A percentile compares a stretch with the other conserved stretches of the same genome.
Conservation (phyloP, 1,140 invertebrate species). For the Gryon sp. region DNA sequence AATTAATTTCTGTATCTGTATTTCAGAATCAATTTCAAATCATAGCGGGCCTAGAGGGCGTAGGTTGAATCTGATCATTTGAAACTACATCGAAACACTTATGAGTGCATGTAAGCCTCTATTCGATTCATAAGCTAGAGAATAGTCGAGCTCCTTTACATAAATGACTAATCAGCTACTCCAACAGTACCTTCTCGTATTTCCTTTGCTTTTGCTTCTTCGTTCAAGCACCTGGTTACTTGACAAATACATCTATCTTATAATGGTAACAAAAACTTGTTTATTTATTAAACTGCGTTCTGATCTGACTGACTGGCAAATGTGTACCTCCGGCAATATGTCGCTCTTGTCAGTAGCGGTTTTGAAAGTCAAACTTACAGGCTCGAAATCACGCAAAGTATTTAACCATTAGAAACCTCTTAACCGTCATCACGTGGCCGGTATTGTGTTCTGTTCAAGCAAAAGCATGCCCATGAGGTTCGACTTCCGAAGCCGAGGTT, state of each 20-base stretch:
- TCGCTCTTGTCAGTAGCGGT: constrained; percentile 46
- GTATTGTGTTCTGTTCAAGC: constrained; percentile 52
- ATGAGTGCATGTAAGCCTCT: constrained; percentile 31
- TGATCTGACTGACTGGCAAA: constrained; percentile 37
- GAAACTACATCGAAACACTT: constrained; percentile 23
- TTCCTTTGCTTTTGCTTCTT: too few species aligned
- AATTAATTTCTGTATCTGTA: background rate
- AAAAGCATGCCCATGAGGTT: constrained; percentile 48
- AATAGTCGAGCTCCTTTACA: constrained; percentile 41
- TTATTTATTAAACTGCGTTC: constrained; percentile 59
- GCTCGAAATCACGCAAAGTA: constrained; percentile 41
- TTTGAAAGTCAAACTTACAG: constrained; percentile 43
- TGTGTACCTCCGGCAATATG: constrained; percentile 41
- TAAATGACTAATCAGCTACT: constrained; percentile 50
- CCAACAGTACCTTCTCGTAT: constrained; percentile 8
- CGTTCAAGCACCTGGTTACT: too few species aligned
- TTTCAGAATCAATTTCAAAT: constrained; percentile 18
- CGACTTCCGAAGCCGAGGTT: constrained; percentile 23
- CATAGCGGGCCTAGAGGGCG: constrained; percentile 32
- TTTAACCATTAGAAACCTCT: constrained; percentile 25
- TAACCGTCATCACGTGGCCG: constrained; percentile 22
- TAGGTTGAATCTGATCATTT: constrained; percentile 14
- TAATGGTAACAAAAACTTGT: constrained; percentile 56
- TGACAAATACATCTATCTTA: constrained; percentile 29
- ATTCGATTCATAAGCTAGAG: constrained; percentile 39